These are phyloP conservation scores for Heterotilapia buettikoferi DNA, from an alignment of 2,113 vertebrate genomes.

Conservation along the genomic window DNA sequence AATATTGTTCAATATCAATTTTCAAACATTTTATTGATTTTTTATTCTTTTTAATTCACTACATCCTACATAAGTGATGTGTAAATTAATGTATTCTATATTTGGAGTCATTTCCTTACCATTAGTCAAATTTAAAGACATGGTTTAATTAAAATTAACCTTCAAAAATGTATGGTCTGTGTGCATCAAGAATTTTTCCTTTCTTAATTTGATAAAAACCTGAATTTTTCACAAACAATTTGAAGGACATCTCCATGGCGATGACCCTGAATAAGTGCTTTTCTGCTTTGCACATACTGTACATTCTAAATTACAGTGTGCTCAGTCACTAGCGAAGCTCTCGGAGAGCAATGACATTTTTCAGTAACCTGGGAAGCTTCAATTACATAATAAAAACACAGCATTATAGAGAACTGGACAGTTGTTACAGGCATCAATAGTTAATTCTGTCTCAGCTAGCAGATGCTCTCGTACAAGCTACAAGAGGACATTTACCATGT, in stretches of 20 bases:
- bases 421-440: neutral
- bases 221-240: neutral
- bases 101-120: neutral
- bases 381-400: neutral
- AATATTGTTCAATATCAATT: neutral
- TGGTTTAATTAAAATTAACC: neutral
- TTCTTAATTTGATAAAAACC: neutral
- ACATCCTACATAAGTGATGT: neutral
- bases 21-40: neutral
- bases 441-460: neutral
- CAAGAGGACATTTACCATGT: slow-evolving; percentile 2
- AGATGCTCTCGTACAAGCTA: neutral
- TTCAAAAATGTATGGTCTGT: neutral
- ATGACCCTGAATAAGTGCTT: neutral
- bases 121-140: neutral
- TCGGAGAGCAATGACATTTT: neutral
- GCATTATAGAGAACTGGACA: neutral
- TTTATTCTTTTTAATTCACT: neutral
- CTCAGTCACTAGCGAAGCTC: neutral
- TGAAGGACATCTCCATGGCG: neutral
- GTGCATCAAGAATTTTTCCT: neutral
- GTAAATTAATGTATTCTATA: neutral
- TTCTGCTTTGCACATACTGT: neutral
- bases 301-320: neutral
- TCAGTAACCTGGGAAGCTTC: neutral